These are phyloP conservation scores for Laticauda laticaudata DNA, from an alignment of 2,113 vertebrate species.

Conservation along the genomic window DNA sequence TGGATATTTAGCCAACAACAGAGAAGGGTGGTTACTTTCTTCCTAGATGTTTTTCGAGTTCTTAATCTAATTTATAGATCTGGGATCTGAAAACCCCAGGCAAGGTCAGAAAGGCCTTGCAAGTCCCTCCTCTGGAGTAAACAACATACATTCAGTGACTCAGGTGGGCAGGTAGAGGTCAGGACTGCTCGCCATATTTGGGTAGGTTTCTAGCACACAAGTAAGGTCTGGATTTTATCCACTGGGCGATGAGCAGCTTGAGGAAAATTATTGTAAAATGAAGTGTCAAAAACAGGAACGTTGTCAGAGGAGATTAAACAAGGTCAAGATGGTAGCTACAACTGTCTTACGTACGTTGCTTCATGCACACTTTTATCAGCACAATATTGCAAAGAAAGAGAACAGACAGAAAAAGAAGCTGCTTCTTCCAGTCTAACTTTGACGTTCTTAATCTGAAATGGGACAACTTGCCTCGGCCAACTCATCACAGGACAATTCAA, in stretches of 20 bases:
- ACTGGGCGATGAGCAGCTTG: neutral
- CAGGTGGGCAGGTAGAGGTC: neutral
- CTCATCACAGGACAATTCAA: too few species aligned
- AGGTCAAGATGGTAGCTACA: neutral
- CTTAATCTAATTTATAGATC: neutral
- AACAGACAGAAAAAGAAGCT: neutral
- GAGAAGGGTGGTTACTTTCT: neutral
- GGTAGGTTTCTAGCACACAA: neutral
- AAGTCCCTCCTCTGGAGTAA: neutral
- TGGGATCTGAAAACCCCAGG: neutral
- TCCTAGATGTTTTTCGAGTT: neutral
- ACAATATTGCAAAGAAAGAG: neutral
- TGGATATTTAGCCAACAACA: neutral
- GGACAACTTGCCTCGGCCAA: too few species aligned
- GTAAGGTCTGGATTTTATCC: neutral
- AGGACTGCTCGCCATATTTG: neutral
- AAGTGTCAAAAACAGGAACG: neutral
- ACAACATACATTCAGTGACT: neutral
- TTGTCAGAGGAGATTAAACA: neutral
- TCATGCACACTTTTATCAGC: neutral
- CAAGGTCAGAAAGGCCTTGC: neutral
- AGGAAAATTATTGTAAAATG: neutral
- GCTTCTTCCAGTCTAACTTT: neutral
- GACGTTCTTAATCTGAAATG: neutral
- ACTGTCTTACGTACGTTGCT: neutral